Evolutionary conservation across 2,113 vertebrate species (phyloP).

Genomic region (Thymallus thymallus): DNA sequence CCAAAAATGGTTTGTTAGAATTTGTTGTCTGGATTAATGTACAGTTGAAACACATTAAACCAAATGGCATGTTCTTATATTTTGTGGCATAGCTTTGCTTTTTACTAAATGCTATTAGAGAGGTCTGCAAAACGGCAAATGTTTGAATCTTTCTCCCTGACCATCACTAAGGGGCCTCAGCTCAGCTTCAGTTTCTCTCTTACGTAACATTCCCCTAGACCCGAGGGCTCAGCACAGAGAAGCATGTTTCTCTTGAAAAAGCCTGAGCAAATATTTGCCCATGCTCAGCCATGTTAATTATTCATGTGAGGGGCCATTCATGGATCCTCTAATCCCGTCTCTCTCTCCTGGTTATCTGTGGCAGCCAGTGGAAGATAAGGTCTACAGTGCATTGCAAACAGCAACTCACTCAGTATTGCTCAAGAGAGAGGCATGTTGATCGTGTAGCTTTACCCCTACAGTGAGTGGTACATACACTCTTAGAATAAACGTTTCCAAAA

Average conservation of each 20-base stretch:
- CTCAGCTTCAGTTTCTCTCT: conserved; percentile 6
- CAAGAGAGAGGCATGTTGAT: conserved; percentile 10
- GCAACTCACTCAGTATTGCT: neutral
- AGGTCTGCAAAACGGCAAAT: conserved; percentile 33
- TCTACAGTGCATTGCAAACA: neutral
- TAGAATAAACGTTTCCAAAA: too few relatives aligned
- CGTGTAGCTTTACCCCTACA: conserved; percentile 4
- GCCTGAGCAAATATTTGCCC: conserved; percentile 54
- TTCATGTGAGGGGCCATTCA: conserved; percentile 49
- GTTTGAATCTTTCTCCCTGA: conserved; percentile 32
- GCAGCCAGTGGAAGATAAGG: conserved; percentile 39
- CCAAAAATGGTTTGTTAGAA: neutral
- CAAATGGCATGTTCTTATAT: neutral
- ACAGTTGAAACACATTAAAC: neutral
- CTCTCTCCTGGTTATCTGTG: conserved; percentile 33
- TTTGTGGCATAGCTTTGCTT: neutral
- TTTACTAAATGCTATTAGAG: conserved; percentile 24
- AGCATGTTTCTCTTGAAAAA: conserved; percentile 34
- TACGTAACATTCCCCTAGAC: conserved; percentile 21
- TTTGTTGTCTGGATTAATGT: neutral
- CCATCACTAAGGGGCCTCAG: conserved; percentile 14
- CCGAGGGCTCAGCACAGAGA: neutral
- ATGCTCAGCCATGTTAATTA: conserved; percentile 59
- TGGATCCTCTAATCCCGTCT: conserved; percentile 26
- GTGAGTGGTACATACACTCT: neutral